Percentiles rank a stretch among this genome's conserved stretches.
Evolutionary conservation across 2,113 vertebrate species (phyloP).

Genomic region (Gymnorhina tibicen): DNA sequence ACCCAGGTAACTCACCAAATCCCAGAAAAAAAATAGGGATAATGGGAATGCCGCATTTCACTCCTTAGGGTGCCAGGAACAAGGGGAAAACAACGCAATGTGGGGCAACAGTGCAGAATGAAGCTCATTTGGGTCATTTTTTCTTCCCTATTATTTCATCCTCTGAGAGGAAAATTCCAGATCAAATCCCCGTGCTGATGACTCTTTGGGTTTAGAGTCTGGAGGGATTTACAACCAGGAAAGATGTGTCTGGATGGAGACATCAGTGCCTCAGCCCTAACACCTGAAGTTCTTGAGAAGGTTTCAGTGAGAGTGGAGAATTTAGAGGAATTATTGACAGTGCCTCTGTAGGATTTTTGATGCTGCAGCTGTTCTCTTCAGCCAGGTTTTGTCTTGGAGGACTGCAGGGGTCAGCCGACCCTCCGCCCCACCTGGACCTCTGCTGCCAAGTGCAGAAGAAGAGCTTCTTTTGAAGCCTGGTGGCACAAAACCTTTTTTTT

Average conservation of each 20-base stretch:
- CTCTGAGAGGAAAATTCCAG: not conserved
- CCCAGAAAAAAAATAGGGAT: not conserved
- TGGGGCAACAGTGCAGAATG: not conserved
- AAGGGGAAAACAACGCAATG: fast-evolving
- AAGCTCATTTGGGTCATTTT: not conserved
- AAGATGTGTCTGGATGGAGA: not conserved
- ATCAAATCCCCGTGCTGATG: not conserved
- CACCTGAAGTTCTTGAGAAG: not conserved
- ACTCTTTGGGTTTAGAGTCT: not conserved
- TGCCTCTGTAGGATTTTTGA: not conserved
- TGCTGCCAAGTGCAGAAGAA: not conserved
- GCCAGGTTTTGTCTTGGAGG: not conserved
- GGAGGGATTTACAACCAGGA: not conserved
- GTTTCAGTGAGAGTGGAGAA: not conserved
- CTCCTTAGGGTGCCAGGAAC: not conserved
- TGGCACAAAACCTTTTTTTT: not conserved
- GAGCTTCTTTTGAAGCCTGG: not conserved
- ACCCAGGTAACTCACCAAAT: fast-evolving
- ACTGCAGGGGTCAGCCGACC: not conserved
- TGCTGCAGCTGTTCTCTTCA: not conserved
- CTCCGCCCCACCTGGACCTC: not conserved
- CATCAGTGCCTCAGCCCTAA: not conserved
- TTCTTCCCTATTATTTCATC: not conserved
- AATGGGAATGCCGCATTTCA: not conserved
- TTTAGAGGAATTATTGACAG: not conserved